phyloP scores from a whole-genome alignment of 2,888 invertebrate species.

The Cryptophagus acutangulus region DNA sequence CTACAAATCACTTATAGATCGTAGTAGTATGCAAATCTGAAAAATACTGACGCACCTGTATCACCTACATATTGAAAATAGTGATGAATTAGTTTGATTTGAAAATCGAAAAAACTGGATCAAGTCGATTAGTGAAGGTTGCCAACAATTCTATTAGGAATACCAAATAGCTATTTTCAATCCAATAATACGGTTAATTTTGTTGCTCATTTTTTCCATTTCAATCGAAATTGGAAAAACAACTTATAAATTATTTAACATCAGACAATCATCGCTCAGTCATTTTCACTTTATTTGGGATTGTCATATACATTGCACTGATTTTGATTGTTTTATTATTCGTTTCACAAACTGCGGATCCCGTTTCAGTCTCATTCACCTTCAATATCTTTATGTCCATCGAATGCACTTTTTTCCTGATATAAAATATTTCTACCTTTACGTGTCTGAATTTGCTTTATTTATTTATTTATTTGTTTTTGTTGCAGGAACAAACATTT shows the following conservation, averaged over 20 bases:
- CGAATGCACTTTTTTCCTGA: no score
- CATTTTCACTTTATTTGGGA: constrained; percentile 2
- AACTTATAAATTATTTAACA: neutral
- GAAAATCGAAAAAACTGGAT: neutral
- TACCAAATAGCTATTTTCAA: neutral
- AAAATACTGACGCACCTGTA: constrained; percentile 1
- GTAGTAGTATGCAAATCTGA: no score
- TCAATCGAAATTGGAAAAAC: neutral
- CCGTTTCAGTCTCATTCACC: no score
- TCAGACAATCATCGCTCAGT: neutral
- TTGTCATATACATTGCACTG: neutral
- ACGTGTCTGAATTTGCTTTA: no score
- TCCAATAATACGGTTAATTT: constrained; percentile 4
- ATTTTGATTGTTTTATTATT: neutral
- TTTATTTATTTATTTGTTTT: no score
- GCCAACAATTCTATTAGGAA: neutral
- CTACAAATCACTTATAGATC: no score
- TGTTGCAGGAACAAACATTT: no score
- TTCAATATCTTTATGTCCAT: no score
- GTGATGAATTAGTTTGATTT: constrained; percentile 4
- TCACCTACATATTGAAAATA: constrained; percentile 3
- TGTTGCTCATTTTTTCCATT: neutral
- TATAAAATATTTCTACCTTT: no score
- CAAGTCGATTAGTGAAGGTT: constrained; percentile 3
- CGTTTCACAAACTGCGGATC: no score